phyloP scores from a whole-genome alignment of 1,140 invertebrate genomes.

The Scaptomyza pallida region DNA sequence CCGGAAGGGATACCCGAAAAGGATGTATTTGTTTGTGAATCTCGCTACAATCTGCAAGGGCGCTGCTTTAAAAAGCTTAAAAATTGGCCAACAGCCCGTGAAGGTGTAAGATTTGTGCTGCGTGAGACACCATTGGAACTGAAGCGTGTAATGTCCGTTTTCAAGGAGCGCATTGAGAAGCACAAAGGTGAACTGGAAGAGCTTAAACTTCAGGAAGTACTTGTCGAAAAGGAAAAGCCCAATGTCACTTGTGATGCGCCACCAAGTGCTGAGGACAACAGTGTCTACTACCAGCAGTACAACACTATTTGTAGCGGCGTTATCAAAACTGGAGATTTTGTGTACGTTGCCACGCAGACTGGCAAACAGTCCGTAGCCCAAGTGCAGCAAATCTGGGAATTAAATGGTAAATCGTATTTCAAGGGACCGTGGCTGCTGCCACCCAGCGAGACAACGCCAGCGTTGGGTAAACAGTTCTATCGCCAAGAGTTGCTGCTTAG shows the following conservation, averaged over 20 bases:
- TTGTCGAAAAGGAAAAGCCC: slow-evolving; percentile 92
- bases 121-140: slow-evolving; percentile 91
- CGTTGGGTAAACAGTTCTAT: slow-evolving; percentile 88
- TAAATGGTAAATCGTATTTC: slow-evolving; percentile 94
- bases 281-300: slow-evolving; percentile 96
- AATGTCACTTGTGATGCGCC: slow-evolving; percentile 87
- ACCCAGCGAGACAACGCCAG: slow-evolving; percentile 92
- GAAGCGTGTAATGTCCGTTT: slow-evolving; percentile 95
- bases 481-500: slow-evolving; percentile 97
- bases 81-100: slow-evolving; percentile 88
- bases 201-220: slow-evolving; percentile 91
- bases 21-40: slow-evolving; percentile 99
- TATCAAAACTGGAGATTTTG: slow-evolving; percentile 96
- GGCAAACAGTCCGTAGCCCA: slow-evolving; percentile 95
- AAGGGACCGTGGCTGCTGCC: slow-evolving; percentile 96
- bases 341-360: slow-evolving; percentile 94
- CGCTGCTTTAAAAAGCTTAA: slow-evolving; percentile 98
- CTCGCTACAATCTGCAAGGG: slow-evolving; percentile 93
- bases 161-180: slow-evolving; percentile 94
- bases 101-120: slow-evolving; percentile 87
- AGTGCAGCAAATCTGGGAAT: slow-evolving; percentile 97
- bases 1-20: slow-evolving; percentile 95
- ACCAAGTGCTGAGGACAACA: slow-evolving; percentile 88
- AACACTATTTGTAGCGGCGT: slow-evolving; percentile 92
- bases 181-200: slow-evolving; percentile 95